These are phyloP conservation scores for Hyposmocoma kahamanoa DNA, from an alignment of 1,140 invertebrate species.

Conservation along the genomic window DNA sequence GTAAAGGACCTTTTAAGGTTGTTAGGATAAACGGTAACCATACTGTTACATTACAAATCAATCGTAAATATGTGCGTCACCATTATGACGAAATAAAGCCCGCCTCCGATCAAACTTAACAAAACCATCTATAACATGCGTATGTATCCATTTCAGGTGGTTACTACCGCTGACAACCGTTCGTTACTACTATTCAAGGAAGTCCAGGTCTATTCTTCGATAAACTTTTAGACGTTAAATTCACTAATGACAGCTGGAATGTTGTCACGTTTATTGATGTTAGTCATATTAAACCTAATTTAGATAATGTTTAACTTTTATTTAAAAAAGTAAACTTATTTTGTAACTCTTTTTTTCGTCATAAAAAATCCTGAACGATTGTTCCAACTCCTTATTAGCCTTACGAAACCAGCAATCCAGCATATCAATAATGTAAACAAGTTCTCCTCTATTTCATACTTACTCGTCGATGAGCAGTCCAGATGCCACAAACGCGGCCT, in stretches of 20 bases:
- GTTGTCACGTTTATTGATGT: background rate
- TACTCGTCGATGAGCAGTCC: background rate
- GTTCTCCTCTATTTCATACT: conserved; percentile 14
- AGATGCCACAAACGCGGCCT: conserved; percentile 12
- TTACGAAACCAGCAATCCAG: background rate
- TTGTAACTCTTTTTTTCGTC: background rate
- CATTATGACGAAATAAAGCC: too few species aligned
- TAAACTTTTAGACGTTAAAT: conserved; percentile 4
- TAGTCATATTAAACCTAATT: conserved; percentile 2
- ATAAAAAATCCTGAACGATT: background rate
- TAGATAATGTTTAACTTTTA: background rate
- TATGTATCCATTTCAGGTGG: background rate
- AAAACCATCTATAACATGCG: background rate
- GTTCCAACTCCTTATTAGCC: background rate
- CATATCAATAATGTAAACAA: conserved; percentile 6
- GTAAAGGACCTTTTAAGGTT: too few species aligned
- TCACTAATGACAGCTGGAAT: conserved; percentile 5
- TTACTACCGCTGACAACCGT: background rate
- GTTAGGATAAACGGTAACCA: background rate
- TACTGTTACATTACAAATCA: conserved; percentile 5
- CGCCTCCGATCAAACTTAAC: conserved; percentile 9
- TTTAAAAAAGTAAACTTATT: background rate
- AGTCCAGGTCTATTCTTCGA: conserved; percentile 5
- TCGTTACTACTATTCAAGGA: background rate
- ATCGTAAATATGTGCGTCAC: too few species aligned